Evolutionary conservation across 2,888 invertebrate species (phyloP), one percentile per base, ranked within the genome.

Genomic region (Periphyllus acericola): DNA sequence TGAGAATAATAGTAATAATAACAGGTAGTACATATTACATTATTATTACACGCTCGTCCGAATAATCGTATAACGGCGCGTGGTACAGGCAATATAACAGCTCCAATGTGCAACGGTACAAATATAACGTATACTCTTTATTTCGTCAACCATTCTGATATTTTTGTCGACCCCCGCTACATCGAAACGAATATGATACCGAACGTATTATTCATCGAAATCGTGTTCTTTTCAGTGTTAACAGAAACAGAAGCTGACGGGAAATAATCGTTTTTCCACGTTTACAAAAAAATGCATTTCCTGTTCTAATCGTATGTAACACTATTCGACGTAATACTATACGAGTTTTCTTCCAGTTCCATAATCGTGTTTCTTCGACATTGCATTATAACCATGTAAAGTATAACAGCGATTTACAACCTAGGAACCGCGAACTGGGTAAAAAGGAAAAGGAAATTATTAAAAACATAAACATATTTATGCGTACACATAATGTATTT

Each of bases 61-160:
- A 66, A 66, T 25, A 32, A 52, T 46, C 71, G 6, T 34, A 6
- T 0, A 29, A 55, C 76, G 78, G 85, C 85, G 85, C 52, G 34
- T 52, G 11, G 9, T 46, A 36, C 79, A 85, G 85, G 79, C 79
- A 85, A 85, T 85, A 68, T 79, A 79, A 34, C 34, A n/a, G 29
- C 85, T 29, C 34, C n/a, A 11, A 17, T 11, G 83, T 36, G 34
- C 36, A 21, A 25, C 19, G n/a, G 34, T 19, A 36, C n/a, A 11
- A 55, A 72, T 9, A 21, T 6, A 72, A 34, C 11, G 46, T 46
- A 66, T 66, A 6, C 21, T 66, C n/a, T n/a, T 46, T 46, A 14
- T 46, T 46, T 11, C 11, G 14, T 46, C 11, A 46, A 29, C 14
- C 32, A 14, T 68, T 3, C n/a, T n/a, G n/a, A n/a, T n/a, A n/a